These are phyloP conservation scores for Catharus ustulatus DNA, from an alignment of 2,797 vertebrate species.

Conservation along the genomic window DNA sequence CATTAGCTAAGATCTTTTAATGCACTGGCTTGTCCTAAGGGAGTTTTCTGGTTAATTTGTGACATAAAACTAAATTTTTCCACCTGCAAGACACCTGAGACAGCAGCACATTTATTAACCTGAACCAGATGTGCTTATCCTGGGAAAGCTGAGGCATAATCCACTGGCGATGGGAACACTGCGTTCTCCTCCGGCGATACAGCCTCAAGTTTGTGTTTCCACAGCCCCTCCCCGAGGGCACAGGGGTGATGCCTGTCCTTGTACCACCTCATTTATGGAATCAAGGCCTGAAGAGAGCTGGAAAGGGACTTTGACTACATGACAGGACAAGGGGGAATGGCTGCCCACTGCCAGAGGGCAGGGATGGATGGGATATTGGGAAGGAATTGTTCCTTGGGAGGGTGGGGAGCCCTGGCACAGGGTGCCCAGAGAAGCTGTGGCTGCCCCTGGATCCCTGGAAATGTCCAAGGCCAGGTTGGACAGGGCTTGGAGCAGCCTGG, in stretches of 20 bases:
- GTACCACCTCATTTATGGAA: background rate
- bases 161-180: background rate
- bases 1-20: background rate
- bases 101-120: background rate
- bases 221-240: background rate
- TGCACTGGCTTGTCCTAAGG: background rate
- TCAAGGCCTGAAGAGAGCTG: background rate
- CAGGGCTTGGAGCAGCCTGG: accelerated
- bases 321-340: background rate
- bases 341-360: background rate
- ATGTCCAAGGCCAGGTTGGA: background rate
- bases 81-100: too few relatives aligned
- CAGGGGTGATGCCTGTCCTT: background rate
- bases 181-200: background rate
- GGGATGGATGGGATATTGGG: accelerated
- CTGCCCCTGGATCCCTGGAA: background rate
- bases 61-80: background rate
- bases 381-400: background rate
- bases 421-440: background rate
- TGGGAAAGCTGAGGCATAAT: background rate
- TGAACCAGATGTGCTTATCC: background rate
- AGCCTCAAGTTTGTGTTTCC: background rate
- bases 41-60: background rate
- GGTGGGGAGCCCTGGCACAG: background rate
- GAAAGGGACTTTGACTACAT: background rate